Evolutionary conservation across 2,888 invertebrate genomes (phyloP).

Genomic region (Clusia tigrina): DNA sequence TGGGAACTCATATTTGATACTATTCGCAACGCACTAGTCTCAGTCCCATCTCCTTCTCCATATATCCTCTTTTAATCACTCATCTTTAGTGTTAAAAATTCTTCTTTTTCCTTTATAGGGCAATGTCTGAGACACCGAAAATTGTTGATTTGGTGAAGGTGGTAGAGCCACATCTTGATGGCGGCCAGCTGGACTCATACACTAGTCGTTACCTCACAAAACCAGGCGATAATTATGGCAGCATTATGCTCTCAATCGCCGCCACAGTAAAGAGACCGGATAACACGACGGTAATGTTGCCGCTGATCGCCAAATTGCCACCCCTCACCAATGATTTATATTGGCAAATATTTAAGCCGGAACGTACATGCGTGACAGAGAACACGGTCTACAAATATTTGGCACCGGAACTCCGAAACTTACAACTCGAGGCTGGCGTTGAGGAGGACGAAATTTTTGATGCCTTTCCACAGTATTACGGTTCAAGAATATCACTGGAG

Average conservation of each 20-base stretch:
- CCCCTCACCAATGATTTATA: constrained; percentile 67
- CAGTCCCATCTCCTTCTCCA: too few species aligned
- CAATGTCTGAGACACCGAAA: constrained; percentile 51
- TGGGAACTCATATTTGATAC: too few species aligned
- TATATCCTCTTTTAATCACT: too few species aligned
- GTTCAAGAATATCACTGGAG: constrained; percentile 66
- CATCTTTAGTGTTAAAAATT: too few species aligned
- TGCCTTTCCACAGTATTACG: constrained; percentile 67
- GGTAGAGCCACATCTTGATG: constrained; percentile 52
- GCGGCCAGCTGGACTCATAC: constrained; percentile 58
- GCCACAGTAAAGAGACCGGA: constrained; percentile 54
- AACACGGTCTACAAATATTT: constrained; percentile 67
- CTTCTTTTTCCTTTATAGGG: too few species aligned
- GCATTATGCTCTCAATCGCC: constrained; percentile 66
- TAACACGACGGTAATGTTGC: constrained; percentile 55
- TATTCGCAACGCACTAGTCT: too few species aligned
- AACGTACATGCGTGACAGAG: constrained; percentile 69
- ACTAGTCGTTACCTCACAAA: constrained; percentile 64
- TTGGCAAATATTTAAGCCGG: constrained; percentile 67
- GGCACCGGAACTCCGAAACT: constrained; percentile 64
- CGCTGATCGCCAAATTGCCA: constrained; percentile 69
- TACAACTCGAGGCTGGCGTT: constrained; percentile 66
- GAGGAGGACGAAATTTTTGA: constrained; percentile 63
- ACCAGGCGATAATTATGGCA: constrained; percentile 72
- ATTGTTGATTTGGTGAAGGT: constrained; percentile 52